phyloP scores from a whole-genome alignment of 2,113 vertebrate species.

The Equus przewalskii region DNA sequence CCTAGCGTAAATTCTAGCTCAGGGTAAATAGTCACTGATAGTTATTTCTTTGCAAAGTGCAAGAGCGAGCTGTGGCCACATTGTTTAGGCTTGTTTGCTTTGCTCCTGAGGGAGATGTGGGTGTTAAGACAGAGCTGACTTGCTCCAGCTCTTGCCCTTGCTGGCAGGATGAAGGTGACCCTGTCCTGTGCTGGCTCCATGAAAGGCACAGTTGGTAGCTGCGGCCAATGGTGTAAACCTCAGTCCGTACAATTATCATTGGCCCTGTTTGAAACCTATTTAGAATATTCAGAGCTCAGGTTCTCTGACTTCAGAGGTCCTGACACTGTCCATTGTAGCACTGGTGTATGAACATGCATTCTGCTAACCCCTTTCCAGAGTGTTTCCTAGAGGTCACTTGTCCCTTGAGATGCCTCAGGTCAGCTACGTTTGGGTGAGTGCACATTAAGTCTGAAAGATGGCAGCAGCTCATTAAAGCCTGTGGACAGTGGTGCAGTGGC shows the following conservation, averaged over 20 bases:
- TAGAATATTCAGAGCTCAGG: too few relatives aligned
- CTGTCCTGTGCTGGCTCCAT: background rate
- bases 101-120: rapidly evolving
- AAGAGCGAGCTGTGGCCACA: background rate
- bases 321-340: rapidly evolving
- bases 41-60: background rate
- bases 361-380: background rate
- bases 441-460: background rate
- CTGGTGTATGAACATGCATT: rapidly evolving
- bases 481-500: too few relatives aligned
- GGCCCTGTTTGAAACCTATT: background rate
- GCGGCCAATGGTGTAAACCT: rapidly evolving
- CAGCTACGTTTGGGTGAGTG: rapidly evolving
- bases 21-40: background rate
- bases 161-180: too few relatives aligned
- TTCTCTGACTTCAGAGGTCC: background rate
- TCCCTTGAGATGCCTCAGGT: background rate
- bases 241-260: rapidly evolving
- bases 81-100: background rate
- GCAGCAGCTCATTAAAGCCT: rapidly evolving
- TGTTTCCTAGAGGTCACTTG: background rate
- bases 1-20: too few relatives aligned
- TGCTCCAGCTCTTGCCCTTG: rapidly evolving
- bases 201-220: too few relatives aligned
- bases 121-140: rapidly evolving